phyloP scores from a whole-genome alignment of 2,113 vertebrate species.

The Entosphenus tridentatus region DNA sequence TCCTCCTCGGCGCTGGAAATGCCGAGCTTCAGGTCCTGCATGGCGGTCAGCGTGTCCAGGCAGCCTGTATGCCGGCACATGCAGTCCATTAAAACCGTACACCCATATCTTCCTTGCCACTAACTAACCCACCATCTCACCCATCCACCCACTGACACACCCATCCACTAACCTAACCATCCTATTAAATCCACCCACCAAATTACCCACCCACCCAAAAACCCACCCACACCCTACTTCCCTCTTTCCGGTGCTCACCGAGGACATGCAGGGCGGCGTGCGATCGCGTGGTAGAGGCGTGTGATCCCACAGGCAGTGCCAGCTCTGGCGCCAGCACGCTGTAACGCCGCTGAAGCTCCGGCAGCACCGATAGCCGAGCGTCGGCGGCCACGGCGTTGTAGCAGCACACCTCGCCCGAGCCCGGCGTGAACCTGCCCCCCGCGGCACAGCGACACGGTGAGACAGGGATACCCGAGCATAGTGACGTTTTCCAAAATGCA shows the following conservation, averaged over 20 bases:
- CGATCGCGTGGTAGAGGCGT: slow-evolving; percentile 74
- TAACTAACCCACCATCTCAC: no score
- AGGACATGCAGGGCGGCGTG: slow-evolving; percentile 89
- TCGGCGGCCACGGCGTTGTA: slow-evolving; percentile 92
- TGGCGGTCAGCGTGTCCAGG: slow-evolving; percentile 77
- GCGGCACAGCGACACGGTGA: no score
- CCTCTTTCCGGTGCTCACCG: slow-evolving; percentile 24
- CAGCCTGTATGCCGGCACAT: slow-evolving; percentile 34
- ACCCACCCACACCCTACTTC: no score
- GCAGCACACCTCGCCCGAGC: slow-evolving; percentile 64
- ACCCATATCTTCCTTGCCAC: no score
- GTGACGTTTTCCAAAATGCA: background rate
- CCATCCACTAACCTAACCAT: no score
- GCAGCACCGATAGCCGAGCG: slow-evolving; percentile 53
- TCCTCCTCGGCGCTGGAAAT: slow-evolving; percentile 77
- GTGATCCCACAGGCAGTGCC: slow-evolving; percentile 62
- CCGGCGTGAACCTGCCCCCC: slow-evolving; percentile 45
- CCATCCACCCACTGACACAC: no score
- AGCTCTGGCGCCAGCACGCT: slow-evolving; percentile 86
- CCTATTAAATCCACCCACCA: no score
- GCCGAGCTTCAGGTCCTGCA: slow-evolving; percentile 97
- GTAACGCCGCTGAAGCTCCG: slow-evolving; percentile 66
- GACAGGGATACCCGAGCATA: no score
- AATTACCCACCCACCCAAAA: no score
- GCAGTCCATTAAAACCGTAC: no score